Evolutionary conservation across 1,140 invertebrate species (phyloP), one percentile per base, ranked within the genome.

Genomic region (Eueides isabella): DNA sequence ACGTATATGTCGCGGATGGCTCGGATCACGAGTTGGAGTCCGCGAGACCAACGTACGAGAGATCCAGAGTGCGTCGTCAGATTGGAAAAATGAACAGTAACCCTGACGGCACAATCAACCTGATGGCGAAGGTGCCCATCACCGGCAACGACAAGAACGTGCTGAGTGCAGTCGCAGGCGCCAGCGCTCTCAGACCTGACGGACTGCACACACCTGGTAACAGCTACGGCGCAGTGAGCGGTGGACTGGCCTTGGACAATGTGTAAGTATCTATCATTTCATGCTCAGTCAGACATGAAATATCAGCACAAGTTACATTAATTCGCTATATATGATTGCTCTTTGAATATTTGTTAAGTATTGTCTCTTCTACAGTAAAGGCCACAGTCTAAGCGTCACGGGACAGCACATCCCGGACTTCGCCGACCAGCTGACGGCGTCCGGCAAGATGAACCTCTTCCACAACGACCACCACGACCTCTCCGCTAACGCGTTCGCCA

Each of bases 381-480:
- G 84, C 9, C 76, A 84, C 48, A 75, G 82, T 1, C 64, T 82
- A 0, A 79, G 72, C 16, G 35, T 87, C 2, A 80, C 80, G 1
- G 82, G 79, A 0, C 80, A 68, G 2, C 77, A 80, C 16, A 78
- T 86, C 0, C 83, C 85, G 5, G 67, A 71, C 35, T 78, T 84
- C 29, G 86, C 77, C 2, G 62, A 85, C 48, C 80, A 82, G 63
- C 55, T 87, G 16, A 82, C 83, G 0, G 86, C 78, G 2, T 80
- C 86, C 0, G 87, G 80, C 2, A 81, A 78, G 14, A 9, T 82
- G 1, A 87, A 83, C 66, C 44, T 89, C 1, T 75, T 88, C 26
- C 75, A 88, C 74, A 85, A 82, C n/a, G 80, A 83, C 64, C 71
- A 84, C 61, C 83, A 89, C 14, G 80, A 87, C 28, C 35, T 89